Base-by-base conservation (phyloP, 2,888 invertebrate species). In the Apotomis turbidana region DNA sequence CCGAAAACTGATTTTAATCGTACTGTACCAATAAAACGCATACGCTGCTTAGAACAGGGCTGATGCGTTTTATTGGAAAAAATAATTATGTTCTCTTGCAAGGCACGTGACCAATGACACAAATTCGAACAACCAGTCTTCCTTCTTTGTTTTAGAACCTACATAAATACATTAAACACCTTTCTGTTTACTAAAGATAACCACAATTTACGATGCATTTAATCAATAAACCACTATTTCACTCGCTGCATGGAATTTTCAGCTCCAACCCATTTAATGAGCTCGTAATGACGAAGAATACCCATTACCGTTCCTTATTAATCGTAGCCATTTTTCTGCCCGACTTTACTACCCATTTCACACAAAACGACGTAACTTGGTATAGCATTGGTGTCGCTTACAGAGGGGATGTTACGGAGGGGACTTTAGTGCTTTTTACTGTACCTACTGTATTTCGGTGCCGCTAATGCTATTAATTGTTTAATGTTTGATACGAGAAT, bases 281-380 rank as follows among this genome's bases (percentile, higher is more conserved):
- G 52, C 63, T 63, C 52, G 54, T 63, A 63, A 63, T 63, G 51
- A 54, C 63, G 63, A 63, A 63, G 54, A 63, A 63, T 63, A 63
- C 63, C 63, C 63, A 63, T 63, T 54, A 63, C 41, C 52, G 63
- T 4, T 55, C 55, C 15, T 52, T 44, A 63, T 64, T 64, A 64
- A 64, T 64, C 8, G 54, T 4, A 12, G 54, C 64, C 64, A 64
- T 64, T 64, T 55, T 64, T 64, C 64, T 64, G 12, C 54, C 54
- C 15, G 44, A 41, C 64, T 27, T 61, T 44, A 4, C 55, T 8
- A 4, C 46, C 10, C 41, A 10, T 6, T 12, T 15, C 3, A 3
- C 5, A 54, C 63, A 41, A 64, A 64, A 54, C 52, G 54, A 54
- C 54, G 41, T 52, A 10, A n/a, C 10, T 54, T 64, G 1, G 36